Evolutionary conservation across 2,888 invertebrate genomes (phyloP), one percentile per base, ranked within the genome.

Genomic region (Trichogramma dendrolimi): DNA sequence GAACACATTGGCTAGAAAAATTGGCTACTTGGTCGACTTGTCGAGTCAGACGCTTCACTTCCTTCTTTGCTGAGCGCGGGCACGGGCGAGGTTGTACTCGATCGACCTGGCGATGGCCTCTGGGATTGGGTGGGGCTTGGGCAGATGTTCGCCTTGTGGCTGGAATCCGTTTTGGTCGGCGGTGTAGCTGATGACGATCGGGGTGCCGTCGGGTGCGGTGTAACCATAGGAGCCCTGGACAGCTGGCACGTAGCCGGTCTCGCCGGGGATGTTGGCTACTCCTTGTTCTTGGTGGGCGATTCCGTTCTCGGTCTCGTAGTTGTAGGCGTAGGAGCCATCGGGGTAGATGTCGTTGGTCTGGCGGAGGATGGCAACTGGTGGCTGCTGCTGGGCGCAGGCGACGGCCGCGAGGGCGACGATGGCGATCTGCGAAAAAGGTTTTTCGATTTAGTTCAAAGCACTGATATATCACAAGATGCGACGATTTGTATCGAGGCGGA

Each of bases 281-380:
- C 75, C 75, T 7, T 6, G 60, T 70, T 86, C 87, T 6, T 83
- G 77, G 6, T 82, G 85, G 0, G 72, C 67, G 69, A 87, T 88
- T 48, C 86, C 86, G 69, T 88, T 87, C 5, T 83, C 86, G 42
- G 87, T 87, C 73, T 87, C 85, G 71, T 82, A 88, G 3, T 79
- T 76, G 65, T 72, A 85, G 67, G 76, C 75, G 76, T 86, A 87
- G 6, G 83, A 81, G 41, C 87, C 87, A 64, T 87, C 87, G 0
- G 86, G 84, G 68, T 81, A 80, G 56, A 83, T 72, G 42, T 84
- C 80, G 67, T 81, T 81, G n/a, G 80, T 75, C 68, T 86, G 85
- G 0, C 80, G 81, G 40, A 87, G 48, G 67, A 87, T 87, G 10
- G 70, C 70, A 40, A 69, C 63, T 4, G 69, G 68, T n/a, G 55